These are phyloP conservation scores for Carcina quercana DNA, from an alignment of 2,888 invertebrate genomes.

Conservation along the genomic window DNA sequence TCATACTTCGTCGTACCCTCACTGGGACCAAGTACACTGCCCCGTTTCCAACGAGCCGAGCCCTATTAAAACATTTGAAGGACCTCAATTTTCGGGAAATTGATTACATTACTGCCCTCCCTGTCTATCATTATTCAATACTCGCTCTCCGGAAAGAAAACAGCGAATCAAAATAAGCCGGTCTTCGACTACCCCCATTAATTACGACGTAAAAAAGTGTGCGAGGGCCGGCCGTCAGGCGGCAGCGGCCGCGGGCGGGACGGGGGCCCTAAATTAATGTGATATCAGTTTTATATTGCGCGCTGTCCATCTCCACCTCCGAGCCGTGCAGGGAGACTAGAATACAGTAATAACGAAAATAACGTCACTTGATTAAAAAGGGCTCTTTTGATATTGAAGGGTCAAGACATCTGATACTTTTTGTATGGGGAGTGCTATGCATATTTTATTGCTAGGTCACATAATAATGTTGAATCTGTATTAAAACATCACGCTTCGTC, in stretches of 20 bases:
- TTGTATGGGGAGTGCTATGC: too few species aligned
- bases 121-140: constrained; percentile 20
- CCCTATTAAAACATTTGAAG: constrained; percentile 25
- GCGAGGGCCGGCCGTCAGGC: constrained; percentile 16
- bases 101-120: constrained; percentile 28
- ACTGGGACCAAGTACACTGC: too few species aligned
- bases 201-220: constrained; percentile 34
- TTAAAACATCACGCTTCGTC: too few species aligned
- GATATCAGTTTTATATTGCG: constrained; percentile 34
- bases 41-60: constrained; percentile 12
- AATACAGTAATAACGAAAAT: too few species aligned
- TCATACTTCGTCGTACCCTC: too few species aligned
- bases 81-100: constrained; percentile 24
- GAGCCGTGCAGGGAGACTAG: constrained; percentile 30
- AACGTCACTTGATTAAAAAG: too few species aligned
- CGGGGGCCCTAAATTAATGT: constrained; percentile 21
- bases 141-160: constrained; percentile 24
- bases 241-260: constrained; percentile 8
- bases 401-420: too few species aligned
- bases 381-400: too few species aligned
- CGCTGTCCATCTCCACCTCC: constrained; percentile 22
- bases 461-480: too few species aligned
- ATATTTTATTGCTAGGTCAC: too few species aligned
- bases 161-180: constrained; percentile 33
- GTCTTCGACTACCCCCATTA: constrained; percentile 27